Evolutionary conservation across 2,113 vertebrate genomes (phyloP).

Genomic region (Xenus cinereus): DNA sequence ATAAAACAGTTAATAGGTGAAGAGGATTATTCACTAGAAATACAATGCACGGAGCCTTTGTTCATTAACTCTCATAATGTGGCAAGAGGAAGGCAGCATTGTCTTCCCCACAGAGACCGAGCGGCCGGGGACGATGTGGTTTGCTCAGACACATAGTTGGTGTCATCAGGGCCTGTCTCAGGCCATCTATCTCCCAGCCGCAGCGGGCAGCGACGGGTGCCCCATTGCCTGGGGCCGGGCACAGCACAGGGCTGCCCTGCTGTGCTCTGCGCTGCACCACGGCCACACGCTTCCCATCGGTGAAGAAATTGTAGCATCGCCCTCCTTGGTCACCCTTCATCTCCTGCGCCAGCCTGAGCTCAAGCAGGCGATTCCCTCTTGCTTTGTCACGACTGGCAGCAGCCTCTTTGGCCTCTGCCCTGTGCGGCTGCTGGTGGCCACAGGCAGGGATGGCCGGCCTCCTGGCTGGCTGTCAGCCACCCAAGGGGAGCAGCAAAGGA

Average conservation of each 20-base stretch:
- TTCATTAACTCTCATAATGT: neutral
- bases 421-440: neutral
- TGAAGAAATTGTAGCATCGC: neutral
- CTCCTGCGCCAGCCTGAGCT: neutral
- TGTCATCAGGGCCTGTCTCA: neutral
- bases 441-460: neutral
- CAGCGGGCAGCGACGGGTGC: neutral
- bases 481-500: neutral
- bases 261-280: neutral
- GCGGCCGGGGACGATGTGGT: neutral
- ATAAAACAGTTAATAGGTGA: neutral
- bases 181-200: neutral
- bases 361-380: neutral
- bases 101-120: neutral
- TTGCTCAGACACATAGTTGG: neutral
- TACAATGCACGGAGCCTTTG: neutral
- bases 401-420: neutral
- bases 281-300: neutral
- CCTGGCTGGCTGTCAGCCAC: neutral
- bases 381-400: neutral
- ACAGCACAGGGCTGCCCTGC: neutral
- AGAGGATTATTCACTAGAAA: neutral
- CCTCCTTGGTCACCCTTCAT: neutral
- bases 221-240: conserved; percentile 9
- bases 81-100: neutral